Evolutionary conservation across 2,113 vertebrate genomes (phyloP).

Genomic region (Miniopterus natalensis): DNA sequence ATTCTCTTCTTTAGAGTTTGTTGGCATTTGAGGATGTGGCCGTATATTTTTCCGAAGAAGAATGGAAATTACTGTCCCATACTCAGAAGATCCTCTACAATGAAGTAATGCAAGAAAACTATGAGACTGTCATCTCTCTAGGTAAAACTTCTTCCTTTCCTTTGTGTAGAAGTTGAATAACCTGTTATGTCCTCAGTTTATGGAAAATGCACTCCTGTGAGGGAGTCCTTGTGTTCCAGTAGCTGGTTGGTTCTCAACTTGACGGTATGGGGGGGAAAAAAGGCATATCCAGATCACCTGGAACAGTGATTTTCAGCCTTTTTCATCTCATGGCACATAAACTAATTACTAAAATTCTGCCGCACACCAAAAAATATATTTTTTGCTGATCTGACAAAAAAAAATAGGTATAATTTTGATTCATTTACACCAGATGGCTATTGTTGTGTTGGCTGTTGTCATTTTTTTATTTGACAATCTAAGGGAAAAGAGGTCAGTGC

Average conservation of each 20-base stretch:
- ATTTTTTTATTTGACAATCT: no score
- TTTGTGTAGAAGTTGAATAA: not conserved
- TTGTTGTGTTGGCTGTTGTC: not conserved
- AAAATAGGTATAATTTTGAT: not conserved
- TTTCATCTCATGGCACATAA: not conserved
- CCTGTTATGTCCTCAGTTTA: not conserved
- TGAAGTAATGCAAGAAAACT: slow-evolving; percentile 69
- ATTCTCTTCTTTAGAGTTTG: slow-evolving; percentile 62
- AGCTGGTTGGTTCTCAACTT: not conserved
- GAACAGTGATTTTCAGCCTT: not conserved
- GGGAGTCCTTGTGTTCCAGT: not conserved
- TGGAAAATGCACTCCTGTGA: not conserved
- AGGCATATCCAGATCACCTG: not conserved
- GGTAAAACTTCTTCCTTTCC: slow-evolving; percentile 65
- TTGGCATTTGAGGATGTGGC: slow-evolving; percentile 78
- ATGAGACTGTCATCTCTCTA: slow-evolving; percentile 58
- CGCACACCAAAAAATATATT: not conserved
- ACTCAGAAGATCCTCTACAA: slow-evolving; percentile 70
- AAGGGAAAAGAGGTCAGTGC: no score
- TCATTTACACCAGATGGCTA: not conserved
- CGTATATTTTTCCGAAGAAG: slow-evolving; percentile 73
- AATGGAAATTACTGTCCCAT: slow-evolving; percentile 69
- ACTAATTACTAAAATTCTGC: not conserved
- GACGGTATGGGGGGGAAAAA: not conserved
- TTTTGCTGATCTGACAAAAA: not conserved